Evolutionary conservation across 2,113 vertebrate genomes (phyloP).

Genomic region (Thunnus thynnus): DNA sequence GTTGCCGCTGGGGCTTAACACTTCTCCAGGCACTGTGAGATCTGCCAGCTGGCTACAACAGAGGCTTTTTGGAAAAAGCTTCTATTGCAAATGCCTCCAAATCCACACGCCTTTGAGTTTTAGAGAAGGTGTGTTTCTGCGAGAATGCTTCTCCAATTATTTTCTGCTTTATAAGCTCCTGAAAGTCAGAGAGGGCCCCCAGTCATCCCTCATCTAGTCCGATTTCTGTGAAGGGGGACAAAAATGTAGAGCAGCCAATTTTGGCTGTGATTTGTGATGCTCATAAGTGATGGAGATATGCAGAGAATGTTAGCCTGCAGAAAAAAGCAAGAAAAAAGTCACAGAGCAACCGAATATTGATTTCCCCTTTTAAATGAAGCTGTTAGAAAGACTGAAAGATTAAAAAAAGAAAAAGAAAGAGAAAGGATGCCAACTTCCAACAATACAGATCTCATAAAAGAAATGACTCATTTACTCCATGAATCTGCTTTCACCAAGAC

Average conservation of each 20-base stretch:
- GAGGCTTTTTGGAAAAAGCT: constrained; percentile 46
- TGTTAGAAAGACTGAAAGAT: constrained; percentile 45
- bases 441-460: constrained; percentile 68
- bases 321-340: constrained; percentile 40
- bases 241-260: constrained; percentile 72
- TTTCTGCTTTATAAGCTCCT: constrained; percentile 62
- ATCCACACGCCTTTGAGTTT: constrained; percentile 29
- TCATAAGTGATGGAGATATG: constrained; percentile 66
- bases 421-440: constrained; percentile 48
- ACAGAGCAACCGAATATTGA: constrained; percentile 58
- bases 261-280: constrained; percentile 70
- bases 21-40: constrained; percentile 34
- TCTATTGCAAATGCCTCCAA: constrained; percentile 31
- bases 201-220: constrained; percentile 62
- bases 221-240: constrained; percentile 51
- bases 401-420: background rate
- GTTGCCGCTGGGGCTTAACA: background rate
- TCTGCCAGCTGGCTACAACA: constrained; percentile 58
- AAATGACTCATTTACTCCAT: constrained; percentile 70
- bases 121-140: constrained; percentile 42
- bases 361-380: constrained; percentile 64
- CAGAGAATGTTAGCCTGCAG: constrained; percentile 51
- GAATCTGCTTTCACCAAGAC: constrained; percentile 45
- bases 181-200: constrained; percentile 58
- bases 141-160: constrained; percentile 62